Evolutionary conservation across 2,113 vertebrate species (phyloP), one percentile per base, ranked within the genome.

Genomic region (Notothenia rossii): DNA sequence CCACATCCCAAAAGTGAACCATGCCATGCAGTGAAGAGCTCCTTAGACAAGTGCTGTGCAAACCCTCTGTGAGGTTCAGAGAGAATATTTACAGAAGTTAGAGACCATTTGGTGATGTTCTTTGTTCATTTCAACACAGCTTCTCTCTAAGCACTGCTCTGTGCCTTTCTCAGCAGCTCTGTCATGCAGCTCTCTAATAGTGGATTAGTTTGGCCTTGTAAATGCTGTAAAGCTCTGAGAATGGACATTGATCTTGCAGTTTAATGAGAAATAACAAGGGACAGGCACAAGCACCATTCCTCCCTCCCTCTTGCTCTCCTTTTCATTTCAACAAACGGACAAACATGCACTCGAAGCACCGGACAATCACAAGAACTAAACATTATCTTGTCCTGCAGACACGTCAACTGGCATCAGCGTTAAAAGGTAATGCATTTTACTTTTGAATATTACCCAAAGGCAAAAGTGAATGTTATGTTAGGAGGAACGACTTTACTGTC

Each of bases 191-290:
- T 66, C 55, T 81, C 77, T 75, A 55, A 80, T 58, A 79, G 62
- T 71, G 75, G 87, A 81, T 81, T 86, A 81, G 55, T 83, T 81
- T 70, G 77, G 78, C 65, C 74, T 82, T 88, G 78, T 86, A 88
- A 86, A 92, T 53, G 40, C 82, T 75, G 71, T 74, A 85, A 84
- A 92, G 75, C 67, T 64, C 68, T 40, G 76, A 72, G 82, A 89
- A 86, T 72, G 46, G 87, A 79, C 86, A 91, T 89, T 45, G 55
- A 92, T 92, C 79, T 81, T 59, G 70, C 72, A 54, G 76, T 85
- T 83, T 91, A 87, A 91, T 87, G 84, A 79, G 71, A 61, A 74
- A 79, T 65, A 74, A 80, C 76, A 48, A 59, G 72, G 80, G 65
- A 79, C 51, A 77, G 64, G 83, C 65, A 62, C 36, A 29, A 55